A percentile compares a stretch with the other conserved stretches of the same genome.
These are phyloP conservation scores for Lamellibrachia columna DNA, from an alignment of 2,888 invertebrate genomes.

Conservation along the genomic window DNA sequence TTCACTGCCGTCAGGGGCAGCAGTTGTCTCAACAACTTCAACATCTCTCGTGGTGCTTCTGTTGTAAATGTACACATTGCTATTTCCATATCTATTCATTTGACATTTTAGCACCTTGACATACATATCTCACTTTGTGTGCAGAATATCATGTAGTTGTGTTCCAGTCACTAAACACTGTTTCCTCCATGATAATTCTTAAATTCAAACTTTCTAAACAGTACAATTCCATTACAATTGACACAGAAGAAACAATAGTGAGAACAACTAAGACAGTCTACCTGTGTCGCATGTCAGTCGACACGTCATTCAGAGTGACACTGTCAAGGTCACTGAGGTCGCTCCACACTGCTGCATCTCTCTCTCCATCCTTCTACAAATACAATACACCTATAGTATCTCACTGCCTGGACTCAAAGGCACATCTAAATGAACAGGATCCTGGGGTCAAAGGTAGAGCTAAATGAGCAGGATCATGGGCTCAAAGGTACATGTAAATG, in stretches of 20 bases:
- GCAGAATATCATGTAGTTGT: neutral
- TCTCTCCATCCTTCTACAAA: constrained; percentile 28
- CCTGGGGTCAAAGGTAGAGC: too few relatives aligned
- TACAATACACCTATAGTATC: neutral
- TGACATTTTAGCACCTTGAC: too few relatives aligned
- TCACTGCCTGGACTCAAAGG: too few relatives aligned
- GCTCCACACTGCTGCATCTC: constrained; percentile 24
- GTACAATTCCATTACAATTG: too few relatives aligned
- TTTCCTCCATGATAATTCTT: too few relatives aligned
- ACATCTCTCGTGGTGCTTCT: neutral
- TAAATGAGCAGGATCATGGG: too few relatives aligned
- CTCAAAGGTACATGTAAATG: neutral
- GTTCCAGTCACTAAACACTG: neutral
- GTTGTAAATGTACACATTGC: neutral
- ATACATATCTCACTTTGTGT: too few relatives aligned
- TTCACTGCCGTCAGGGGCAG: neutral
- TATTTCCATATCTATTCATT: neutral
- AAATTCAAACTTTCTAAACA: too few relatives aligned
- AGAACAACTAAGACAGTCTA: neutral
- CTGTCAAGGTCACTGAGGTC: constrained; percentile 26
- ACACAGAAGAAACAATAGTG: too few relatives aligned
- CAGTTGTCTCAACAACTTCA: neutral
- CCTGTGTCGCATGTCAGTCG: constrained; percentile 9
- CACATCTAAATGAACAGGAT: too few relatives aligned
- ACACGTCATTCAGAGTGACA: constrained; percentile 25